Base-by-base conservation (phyloP, 2,888 invertebrate species). In the Erebia epiphron region DNA sequence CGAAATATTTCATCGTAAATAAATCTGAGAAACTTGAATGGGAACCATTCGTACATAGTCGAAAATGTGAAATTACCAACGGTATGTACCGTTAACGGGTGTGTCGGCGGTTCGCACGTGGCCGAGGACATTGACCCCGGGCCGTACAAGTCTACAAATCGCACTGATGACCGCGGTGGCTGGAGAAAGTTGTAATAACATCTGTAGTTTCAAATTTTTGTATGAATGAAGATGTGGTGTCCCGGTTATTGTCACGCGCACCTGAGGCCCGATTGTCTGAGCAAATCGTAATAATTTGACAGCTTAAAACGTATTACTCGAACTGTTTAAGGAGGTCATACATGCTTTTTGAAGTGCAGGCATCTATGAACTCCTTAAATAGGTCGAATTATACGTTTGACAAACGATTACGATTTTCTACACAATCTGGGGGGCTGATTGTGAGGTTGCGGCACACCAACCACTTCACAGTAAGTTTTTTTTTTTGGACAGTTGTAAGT, bases 71-170 rank as follows among this genome's bases (percentile, higher is more conserved):
- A 75, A 73, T 75, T 77, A 85, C 82, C 79, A 82, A 78, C 81
- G 80, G 78, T 78, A 76, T 79, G 81, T 85, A 82, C 88, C 88
- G 88, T 88, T 89, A 86, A 69, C 78, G 84, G 86, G 87, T 83
- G 87, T 81, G 87, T 79, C 82, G 77, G 78, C 80, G 81, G 83
- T 85, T 86, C 80, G 87, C 86, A 86, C 86, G 86, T 87, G 86
- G 81, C 77, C 75, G 79, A 80, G 87, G 84, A 73, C 86, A 87
- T 85, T 82, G 87, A 87, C 86, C 89, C 78, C 82, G 76, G 81
- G 80, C 82, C 80, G 80, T 79, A 82, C 81, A 75, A 75, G 75
- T 78, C 73, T 72, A 75, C 68, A 70, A 74, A 72, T 69, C 69
- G 71, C 73, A 75, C 56, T 71, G 72, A 72, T 70, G 70, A 65